Conservation (phyloP, 2,888 invertebrate genomes). For the Mesorhabditis sp. region DNA sequence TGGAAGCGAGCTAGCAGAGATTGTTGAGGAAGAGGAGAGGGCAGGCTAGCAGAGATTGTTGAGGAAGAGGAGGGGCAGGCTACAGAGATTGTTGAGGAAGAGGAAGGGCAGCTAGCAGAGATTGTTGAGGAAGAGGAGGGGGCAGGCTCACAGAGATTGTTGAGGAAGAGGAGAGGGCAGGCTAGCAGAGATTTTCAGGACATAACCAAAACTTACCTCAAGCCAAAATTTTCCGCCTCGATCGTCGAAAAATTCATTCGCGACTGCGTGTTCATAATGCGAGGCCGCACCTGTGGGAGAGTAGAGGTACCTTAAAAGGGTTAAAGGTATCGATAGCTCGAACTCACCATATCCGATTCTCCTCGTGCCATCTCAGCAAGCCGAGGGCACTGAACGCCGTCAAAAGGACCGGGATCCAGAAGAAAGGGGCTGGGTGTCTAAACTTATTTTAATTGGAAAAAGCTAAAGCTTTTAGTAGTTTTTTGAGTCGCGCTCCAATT, state of each 20-base stretch:
- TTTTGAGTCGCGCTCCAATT: too few species aligned
- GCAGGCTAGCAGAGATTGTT: too few species aligned
- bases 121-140: not conserved
- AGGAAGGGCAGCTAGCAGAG: not conserved
- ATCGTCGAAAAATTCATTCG: slow-evolving; percentile 47
- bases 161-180: too few species aligned
- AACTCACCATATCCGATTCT: slow-evolving; percentile 47
- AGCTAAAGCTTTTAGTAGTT: not conserved
- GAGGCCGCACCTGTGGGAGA: slow-evolving; percentile 40
- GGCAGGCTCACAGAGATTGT: too few species aligned
- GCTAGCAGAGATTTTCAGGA: too few species aligned
- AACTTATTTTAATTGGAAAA: slow-evolving; percentile 7
- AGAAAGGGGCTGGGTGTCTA: slow-evolving; percentile 42
- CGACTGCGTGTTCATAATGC: slow-evolving; percentile 43
- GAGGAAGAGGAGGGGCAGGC: too few species aligned
- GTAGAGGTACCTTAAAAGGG: slow-evolving; percentile 19
- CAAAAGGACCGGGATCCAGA: slow-evolving; percentile 37
- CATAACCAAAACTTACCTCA: slow-evolving; percentile 35
- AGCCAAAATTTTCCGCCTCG: slow-evolving; percentile 49
- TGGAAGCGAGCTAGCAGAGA: not conserved
- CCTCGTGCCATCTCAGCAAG: slow-evolving; percentile 40
- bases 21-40: not conserved
- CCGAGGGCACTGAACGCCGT: slow-evolving; percentile 32
- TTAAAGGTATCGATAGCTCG: slow-evolving; percentile 7
- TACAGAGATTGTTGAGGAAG: too few species aligned